Conservation (phyloP, 2,113 vertebrate genomes). For the Salvelinus fontinalis region DNA sequence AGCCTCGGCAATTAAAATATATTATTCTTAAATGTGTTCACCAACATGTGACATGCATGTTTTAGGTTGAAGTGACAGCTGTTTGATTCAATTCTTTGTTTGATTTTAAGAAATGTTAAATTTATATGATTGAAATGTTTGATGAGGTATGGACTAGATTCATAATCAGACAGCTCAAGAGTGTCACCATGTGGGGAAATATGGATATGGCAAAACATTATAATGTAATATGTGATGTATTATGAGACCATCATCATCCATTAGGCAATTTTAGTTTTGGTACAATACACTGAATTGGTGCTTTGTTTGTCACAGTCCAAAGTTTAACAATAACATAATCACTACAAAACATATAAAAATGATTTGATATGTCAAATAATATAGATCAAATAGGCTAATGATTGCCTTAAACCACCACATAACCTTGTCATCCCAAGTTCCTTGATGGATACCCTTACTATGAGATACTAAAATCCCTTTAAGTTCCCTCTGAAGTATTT, state of each 20-base stretch:
- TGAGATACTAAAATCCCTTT: conserved; percentile 33
- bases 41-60: background rate
- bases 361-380: background rate
- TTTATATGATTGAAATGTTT: conserved; percentile 64
- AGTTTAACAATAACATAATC: conserved; percentile 4
- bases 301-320: background rate
- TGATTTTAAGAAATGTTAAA: conserved; percentile 53
- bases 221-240: background rate
- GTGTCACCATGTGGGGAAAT: conserved; percentile 67
- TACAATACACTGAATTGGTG: background rate
- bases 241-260: conserved; percentile 10
- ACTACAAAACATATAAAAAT: background rate
- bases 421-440: conserved; percentile 16
- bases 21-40: background rate
- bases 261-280: conserved; percentile 4
- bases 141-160: conserved; percentile 20
- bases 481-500: conserved; percentile 51
- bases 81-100: conserved; percentile 61
- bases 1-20: background rate
- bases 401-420: background rate
- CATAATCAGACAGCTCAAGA: conserved; percentile 66
- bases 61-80: background rate
- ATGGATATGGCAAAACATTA: conserved; percentile 17
- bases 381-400: background rate
- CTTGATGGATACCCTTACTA: conserved; percentile 13